Conservation (phyloP, 2,797 vertebrate genomes). For the Stomatorhinus walkeri region DNA sequence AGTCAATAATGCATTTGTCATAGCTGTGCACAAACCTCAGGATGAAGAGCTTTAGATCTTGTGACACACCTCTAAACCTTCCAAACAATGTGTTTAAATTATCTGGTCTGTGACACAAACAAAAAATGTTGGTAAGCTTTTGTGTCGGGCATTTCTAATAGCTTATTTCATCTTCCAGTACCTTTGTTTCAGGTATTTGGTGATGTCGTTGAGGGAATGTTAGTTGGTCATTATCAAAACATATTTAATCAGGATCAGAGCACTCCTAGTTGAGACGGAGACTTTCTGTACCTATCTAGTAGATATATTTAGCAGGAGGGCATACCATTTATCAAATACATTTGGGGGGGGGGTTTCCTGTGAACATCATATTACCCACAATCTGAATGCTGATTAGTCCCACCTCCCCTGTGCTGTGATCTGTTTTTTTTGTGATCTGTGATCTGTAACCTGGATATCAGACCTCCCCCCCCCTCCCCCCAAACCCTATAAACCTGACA, state of each 20-base stretch:
- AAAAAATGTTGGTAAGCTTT: neutral
- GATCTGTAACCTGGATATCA: neutral
- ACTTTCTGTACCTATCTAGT: neutral
- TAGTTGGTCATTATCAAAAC: neutral
- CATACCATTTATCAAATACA: neutral
- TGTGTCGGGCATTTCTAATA: neutral
- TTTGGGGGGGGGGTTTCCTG: neutral
- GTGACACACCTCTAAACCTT: neutral
- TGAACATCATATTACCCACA: neutral
- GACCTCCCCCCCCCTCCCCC: neutral
- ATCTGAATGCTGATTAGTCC: neutral
- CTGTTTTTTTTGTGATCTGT: neutral
- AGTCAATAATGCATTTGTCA: conserved; percentile 1
- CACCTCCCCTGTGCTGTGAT: neutral
- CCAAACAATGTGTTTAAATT: neutral
- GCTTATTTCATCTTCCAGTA: neutral
- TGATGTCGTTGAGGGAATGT: neutral
- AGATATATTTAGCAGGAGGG: neutral
- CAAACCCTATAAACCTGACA: neutral
- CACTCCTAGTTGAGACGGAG: neutral
- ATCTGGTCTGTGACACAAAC: neutral
- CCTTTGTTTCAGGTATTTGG: neutral
- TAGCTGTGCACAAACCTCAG: neutral
- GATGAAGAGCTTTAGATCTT: neutral
- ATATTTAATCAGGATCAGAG: neutral